Base-by-base conservation (phyloP, 1,140 invertebrate genomes). In the Ips nitidus region DNA sequence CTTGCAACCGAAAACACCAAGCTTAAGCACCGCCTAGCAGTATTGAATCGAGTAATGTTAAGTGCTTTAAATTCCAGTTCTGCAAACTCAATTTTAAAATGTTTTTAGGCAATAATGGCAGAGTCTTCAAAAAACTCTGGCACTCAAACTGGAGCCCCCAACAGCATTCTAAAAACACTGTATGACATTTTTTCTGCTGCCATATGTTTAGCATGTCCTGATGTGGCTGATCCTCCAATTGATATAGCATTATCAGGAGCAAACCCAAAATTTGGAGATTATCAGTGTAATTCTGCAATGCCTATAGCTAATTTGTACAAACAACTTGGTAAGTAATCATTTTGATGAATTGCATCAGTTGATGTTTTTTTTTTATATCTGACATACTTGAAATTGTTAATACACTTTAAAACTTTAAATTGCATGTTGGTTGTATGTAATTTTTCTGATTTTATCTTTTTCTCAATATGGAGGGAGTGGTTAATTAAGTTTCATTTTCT, bases 271-370 rank as follows among this genome's bases (percentile, higher is more conserved):
- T 98, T 95, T 85, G 95, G 95, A 2, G 98, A 99, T 83, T 99
- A 99, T 78, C 97, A 99, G 81, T 99, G 95, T 80, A 99, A 98
- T 80, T 94, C 91, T 79, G 94, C 97, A 3, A 91, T 98, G 91
- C 84, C 88, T 42, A 86, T 98, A 62, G 85, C 88, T n/a, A 90
- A 94, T 81, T 81, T 92, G 47, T 80, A 91, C 2, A 91, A 87
- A 79, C 79, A 80, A 56, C 82, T 84, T 79, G 86, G 86, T 83
- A 77, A 67, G 70, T 57, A 68, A 22, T 22, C 22, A 22, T 22
- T 50, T 42, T 69, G 37, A 6, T 2, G 38, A 52, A 68, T 41
- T 67, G 2, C 41, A 40, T 58, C 37, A 41, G 38, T 37, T 64
- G 68, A n/a, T 50, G 61, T 66, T 61, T 61, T 58, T 8, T 22